These are phyloP conservation scores for Cebidichthys violaceus DNA, from an alignment of 2,113 vertebrate species.

Conservation along the genomic window DNA sequence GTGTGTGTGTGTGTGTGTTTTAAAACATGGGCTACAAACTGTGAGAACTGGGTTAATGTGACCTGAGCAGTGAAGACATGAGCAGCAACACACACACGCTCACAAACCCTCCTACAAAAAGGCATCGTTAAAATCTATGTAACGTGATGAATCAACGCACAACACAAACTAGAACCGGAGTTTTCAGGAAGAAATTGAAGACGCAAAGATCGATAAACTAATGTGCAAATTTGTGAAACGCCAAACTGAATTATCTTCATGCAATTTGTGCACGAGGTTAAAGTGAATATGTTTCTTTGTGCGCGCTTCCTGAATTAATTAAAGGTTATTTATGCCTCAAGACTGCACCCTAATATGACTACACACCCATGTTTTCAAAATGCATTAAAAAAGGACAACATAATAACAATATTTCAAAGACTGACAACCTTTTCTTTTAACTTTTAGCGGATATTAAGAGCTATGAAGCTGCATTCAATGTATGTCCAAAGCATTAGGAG, in stretches of 20 bases:
- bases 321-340: neutral
- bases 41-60: constrained; percentile 82
- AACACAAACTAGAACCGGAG: neutral
- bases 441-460: neutral
- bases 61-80: constrained; percentile 73
- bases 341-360: neutral
- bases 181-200: neutral
- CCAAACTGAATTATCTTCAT: neutral
- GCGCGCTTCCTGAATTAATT: neutral
- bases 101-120: neutral
- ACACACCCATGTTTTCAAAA: neutral
- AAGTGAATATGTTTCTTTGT: neutral
- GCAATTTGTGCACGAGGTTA: neutral
- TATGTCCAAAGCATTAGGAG: neutral
- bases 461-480: neutral
- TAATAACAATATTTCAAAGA: neutral
- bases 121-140: neutral
- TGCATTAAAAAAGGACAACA: neutral
- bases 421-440: neutral
- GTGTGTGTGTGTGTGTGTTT: constrained; percentile 2
- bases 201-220: neutral
- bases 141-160: neutral
- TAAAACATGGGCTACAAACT: constrained; percentile 50
- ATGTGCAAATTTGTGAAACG: neutral
- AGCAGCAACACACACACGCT: constrained; percentile 31